Percentiles rank a stretch among this genome's conserved stretches.
These are phyloP conservation scores for Charaxes varanes DNA, from an alignment of 1,140 invertebrate genomes.

Conservation along the genomic window DNA sequence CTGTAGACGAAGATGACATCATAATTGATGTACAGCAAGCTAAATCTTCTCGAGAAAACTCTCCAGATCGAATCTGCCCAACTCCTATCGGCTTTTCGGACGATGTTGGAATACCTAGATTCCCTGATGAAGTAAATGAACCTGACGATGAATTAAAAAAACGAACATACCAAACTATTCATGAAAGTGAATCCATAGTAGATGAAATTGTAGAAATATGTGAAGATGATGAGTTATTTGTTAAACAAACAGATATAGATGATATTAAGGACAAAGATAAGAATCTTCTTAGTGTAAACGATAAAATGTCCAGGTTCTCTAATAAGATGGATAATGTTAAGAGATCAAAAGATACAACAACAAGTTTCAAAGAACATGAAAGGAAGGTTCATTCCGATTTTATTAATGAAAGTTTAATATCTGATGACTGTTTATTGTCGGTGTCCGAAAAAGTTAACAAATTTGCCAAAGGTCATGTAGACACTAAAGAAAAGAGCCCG, in stretches of 20 bases:
- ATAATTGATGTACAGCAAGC: constrained; percentile 80
- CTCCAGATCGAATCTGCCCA: constrained; percentile 79
- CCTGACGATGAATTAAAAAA: constrained; percentile 77
- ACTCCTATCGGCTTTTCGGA: constrained; percentile 76
- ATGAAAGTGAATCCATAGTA: constrained; percentile 65
- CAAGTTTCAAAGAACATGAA: constrained; percentile 48
- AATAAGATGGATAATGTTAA: constrained; percentile 42
- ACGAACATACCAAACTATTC: constrained; percentile 54
- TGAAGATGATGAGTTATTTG: constrained; percentile 67
- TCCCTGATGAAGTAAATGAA: constrained; percentile 81
- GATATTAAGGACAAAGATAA: constrained; percentile 48
- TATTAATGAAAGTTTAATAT: constrained; percentile 47
- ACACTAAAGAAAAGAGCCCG: constrained; percentile 45
- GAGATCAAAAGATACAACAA: constrained; percentile 45
- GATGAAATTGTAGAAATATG: constrained; percentile 74
- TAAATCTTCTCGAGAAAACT: constrained; percentile 82
- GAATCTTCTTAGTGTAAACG: constrained; percentile 66
- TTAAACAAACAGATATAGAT: constrained; percentile 41
- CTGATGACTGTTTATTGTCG: constrained; percentile 74
- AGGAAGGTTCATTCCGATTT: constrained; percentile 44
- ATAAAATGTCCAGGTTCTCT: constrained; percentile 74
- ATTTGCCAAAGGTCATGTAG: constrained; percentile 66
- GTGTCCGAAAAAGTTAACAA: constrained; percentile 78
- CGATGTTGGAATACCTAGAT: constrained; percentile 77
- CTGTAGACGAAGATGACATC: constrained; percentile 66